phyloP scores from a whole-genome alignment of 2,797 vertebrate species.

The Karalla daura region DNA sequence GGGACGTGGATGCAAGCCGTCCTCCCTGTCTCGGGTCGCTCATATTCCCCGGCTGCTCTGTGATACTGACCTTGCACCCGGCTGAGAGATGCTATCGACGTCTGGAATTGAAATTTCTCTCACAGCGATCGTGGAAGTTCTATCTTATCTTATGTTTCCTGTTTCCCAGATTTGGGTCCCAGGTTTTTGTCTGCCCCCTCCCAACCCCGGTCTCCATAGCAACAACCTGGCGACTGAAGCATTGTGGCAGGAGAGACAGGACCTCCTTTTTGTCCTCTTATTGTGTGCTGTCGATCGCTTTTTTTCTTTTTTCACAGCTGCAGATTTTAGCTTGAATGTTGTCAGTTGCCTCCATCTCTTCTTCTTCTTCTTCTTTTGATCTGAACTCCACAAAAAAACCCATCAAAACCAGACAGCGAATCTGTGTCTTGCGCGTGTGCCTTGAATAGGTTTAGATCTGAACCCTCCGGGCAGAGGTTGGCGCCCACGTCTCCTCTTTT shows the following conservation, averaged over 20 bases:
- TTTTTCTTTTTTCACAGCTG: background rate
- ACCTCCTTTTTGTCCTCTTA: constrained; percentile 11
- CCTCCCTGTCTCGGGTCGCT: background rate
- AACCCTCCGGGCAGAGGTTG: constrained; percentile 27
- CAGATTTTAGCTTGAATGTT: background rate
- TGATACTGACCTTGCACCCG: constrained; percentile 15
- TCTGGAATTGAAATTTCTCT: constrained; percentile 4
- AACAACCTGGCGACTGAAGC: constrained; percentile 34
- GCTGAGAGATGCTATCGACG: constrained; percentile 1
- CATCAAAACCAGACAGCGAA: background rate
- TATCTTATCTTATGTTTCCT: constrained; percentile 23
- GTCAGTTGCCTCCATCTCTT: background rate
- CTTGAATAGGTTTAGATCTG: constrained; percentile 20
- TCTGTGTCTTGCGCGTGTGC: background rate
- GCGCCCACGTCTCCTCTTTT: constrained; percentile 20
- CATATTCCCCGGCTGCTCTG: background rate
- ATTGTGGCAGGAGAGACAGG: background rate
- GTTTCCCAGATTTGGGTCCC: constrained; percentile 24
- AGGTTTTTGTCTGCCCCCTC: too few species aligned
- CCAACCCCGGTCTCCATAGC: constrained; percentile 56
- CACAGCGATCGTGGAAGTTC: background rate
- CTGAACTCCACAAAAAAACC: constrained; percentile 13
- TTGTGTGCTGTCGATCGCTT: constrained; percentile 4
- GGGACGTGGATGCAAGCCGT: background rate
- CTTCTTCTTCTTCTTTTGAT: background rate